Evolutionary conservation across 1,140 invertebrate species (phyloP), one percentile per base, ranked within the genome.

Genomic region (Dreissena rostriformis): DNA sequence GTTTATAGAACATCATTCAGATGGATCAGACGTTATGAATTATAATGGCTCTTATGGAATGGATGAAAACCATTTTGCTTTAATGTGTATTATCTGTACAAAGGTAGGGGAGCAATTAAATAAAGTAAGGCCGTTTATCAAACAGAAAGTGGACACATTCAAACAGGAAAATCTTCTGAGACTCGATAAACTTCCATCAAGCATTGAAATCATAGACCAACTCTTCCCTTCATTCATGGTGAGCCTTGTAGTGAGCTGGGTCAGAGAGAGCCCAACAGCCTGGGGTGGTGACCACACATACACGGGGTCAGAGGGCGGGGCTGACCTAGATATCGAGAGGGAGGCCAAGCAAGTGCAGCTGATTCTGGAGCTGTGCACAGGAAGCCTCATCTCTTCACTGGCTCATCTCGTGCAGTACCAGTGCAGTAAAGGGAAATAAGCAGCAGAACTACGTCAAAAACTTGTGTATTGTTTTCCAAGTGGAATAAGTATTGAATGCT

Each of bases 151-250:
- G 15, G 87, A 89, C 11, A 22, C 49, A 17, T 91, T 91, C 68
- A 91, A 91, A 70, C 57, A 71, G 26, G 28, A 81, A 28, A 82
- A 91, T 78, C 86, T 91, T 39, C 82, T 78, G 17, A 77, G 67
- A 72, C 89, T 90, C 63, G 86, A 88, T 51, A 86, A 86, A 61
- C 80, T 91, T n/a, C 91, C 91, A 19, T 66, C 88, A 14, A 63
- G 89, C 12, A 66, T 88, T 53, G 70, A 51, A 6, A 71, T 91
- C 1, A 84, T 91, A 5, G 63, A 83, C 11, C 71, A 79, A 12
- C 57, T 91, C 12, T 91, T 91, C 71, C 91, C 91, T 51, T 29
- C 73, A 17, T 89, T 84, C 74, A 91, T 91, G 91, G 84, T 78
- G 70, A n/a, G 55, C 15, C 71, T 91, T 39, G 24, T 90, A 2